Conservation (phyloP, 1,140 invertebrate species). For the Parasteatoda tepidariorum region DNA sequence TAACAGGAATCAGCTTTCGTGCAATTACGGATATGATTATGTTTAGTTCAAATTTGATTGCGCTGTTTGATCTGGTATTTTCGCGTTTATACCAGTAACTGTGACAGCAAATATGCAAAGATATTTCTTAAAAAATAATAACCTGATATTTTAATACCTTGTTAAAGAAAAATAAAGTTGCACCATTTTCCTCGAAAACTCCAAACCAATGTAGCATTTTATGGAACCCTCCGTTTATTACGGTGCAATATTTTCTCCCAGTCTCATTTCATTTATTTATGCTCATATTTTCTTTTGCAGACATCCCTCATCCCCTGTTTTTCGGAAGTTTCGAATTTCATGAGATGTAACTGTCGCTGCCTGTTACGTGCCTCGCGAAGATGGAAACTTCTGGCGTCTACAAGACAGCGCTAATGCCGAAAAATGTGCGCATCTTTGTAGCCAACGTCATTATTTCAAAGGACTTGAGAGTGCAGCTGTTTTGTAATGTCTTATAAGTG, state of each 20-base stretch:
- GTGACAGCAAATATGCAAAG: no score
- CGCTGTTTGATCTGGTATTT: no score
- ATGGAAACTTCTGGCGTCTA: conserved; percentile 8
- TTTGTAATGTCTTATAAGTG: not conserved
- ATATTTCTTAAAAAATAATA: no score
- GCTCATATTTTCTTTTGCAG: not conserved
- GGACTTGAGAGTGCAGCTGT: conserved; percentile 13
- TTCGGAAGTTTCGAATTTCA: conserved; percentile 45
- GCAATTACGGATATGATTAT: no score
- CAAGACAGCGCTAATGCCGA: conserved; percentile 31
- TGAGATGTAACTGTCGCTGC: conserved; percentile 10
- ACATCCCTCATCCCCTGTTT: conserved; percentile 18
- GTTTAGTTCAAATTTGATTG: no score
- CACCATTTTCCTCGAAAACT: no score
- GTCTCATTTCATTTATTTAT: not conserved
- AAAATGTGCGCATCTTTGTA: conserved; percentile 16
- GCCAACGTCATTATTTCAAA: not conserved
- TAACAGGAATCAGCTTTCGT: no score
- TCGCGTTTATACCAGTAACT: no score
- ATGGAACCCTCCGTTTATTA: not conserved
- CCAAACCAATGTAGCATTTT: no score
- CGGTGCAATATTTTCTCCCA: not conserved
- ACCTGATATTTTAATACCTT: no score
- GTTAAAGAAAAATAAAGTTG: no score
- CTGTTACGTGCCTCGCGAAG: conserved; percentile 16